Base-by-base conservation (phyloP, 2,113 vertebrate species). In the Bubo bubo region DNA sequence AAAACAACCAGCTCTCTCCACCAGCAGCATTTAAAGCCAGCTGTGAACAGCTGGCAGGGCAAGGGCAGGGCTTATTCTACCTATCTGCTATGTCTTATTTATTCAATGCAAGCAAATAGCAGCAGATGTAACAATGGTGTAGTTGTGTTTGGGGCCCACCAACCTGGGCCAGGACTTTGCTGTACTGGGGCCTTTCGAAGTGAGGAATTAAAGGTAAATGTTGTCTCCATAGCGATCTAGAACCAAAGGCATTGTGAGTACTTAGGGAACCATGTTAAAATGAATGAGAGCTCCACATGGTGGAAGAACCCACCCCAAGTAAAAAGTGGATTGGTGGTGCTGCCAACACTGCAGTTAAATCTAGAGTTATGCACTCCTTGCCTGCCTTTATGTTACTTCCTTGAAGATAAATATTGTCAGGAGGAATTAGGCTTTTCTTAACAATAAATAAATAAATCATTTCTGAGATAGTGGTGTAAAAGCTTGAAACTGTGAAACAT, bases 201-300 rank as follows among this genome's bases (percentile, higher is more conserved):
- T 6, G 39, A 34, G 62, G 22, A 73, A 83, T 50, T 45, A 58
- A 86, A 67, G 28, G 17, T 20, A 10, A 50, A 5, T 37, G 66
- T 88, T 60, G 39, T 28, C 12, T 35, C 17, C 12, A 12, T 2
- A 18, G 34, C 79, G 39, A 19, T 52, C 11, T 10, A 63, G 52
- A 64, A 16, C 0, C 4, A 27, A 60, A 90, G 50, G 10, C 7
- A 22, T 12, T 2, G 1, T 24, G 35, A 27, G 22, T 41, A 6
- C 11, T 73, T n/a, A 58, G 17, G 22, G 20, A 50, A 28, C 0
- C 3, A 1, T 4, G 4, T 7, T 58, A 53, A 73, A 66, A 53
- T 3, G 32, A 88, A n/a, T 15, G 50, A 67, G 19, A n/a, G 12
- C 12, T 6, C 64, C 15, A 5, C 18, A n/a, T 0, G 0, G 1